phyloP scores from a whole-genome alignment of 2,113 vertebrate genomes.

The Tyrannus savana region DNA sequence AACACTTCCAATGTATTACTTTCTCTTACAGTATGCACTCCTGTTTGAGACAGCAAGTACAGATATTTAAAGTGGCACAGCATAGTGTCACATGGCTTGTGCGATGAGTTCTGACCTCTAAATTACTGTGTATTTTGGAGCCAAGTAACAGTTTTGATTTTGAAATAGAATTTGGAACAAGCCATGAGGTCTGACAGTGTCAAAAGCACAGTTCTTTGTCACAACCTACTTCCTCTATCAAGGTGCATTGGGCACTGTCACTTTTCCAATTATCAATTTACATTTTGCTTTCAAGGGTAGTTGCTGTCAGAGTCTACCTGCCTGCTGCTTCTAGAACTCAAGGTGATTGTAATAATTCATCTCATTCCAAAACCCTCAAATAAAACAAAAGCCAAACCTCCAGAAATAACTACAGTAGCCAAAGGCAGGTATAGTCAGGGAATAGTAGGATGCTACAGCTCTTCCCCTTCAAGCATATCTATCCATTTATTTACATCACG shows the following conservation, averaged over 20 bases:
- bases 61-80: neutral
- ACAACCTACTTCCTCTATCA: neutral
- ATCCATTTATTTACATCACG: neutral
- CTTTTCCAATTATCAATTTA: neutral
- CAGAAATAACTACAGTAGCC: neutral
- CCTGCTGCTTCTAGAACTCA: neutral
- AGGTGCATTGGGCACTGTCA: neutral
- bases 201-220: neutral
- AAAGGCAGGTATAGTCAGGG: neutral
- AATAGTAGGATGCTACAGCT: neutral
- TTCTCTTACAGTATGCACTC: neutral
- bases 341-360: neutral
- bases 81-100: neutral
- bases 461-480: neutral
- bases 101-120: neutral
- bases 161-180: neutral
- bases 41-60: neutral
- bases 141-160: neutral
- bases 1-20: neutral
- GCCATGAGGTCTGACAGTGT: neutral
- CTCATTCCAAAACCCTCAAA: neutral
- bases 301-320: neutral
- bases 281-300: neutral
- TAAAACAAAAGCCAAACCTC: neutral
- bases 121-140: neutral